Percentiles rank a stretch among this genome's conserved stretches.
These are phyloP conservation scores for Aegithalos caudatus DNA, from an alignment of 2,113 vertebrate genomes.

Conservation along the genomic window DNA sequence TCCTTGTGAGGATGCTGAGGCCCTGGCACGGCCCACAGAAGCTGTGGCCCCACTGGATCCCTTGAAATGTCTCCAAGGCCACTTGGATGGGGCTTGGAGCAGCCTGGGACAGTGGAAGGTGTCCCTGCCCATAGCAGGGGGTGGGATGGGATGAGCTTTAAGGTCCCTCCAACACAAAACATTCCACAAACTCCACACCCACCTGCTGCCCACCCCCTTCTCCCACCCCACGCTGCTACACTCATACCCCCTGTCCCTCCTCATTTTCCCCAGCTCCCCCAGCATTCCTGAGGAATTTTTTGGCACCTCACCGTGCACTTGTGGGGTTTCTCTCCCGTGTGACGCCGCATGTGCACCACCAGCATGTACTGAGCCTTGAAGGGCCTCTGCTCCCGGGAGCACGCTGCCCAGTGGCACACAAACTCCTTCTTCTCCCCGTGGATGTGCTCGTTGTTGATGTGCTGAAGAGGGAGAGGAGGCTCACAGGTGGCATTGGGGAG, in stretches of 20 bases:
- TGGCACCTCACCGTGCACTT: conserved; percentile 91
- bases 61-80: neutral
- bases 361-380: conserved; percentile 99
- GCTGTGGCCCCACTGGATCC: neutral
- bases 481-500: neutral
- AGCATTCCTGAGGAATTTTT: conserved; percentile 79
- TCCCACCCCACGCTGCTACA: fast-evolving
- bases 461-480: conserved; percentile 69
- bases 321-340: conserved; percentile 97
- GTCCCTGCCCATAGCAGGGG: neutral
- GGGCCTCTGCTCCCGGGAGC: conserved; percentile 92
- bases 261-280: conserved; percentile 68
- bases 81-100: fast-evolving
- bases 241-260: neutral
- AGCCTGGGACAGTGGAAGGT: fast-evolving
- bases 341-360: conserved; percentile 97
- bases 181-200: neutral
- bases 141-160: neutral
- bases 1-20: neutral
- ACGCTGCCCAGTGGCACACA: conserved; percentile 95
- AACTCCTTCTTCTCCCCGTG: conserved; percentile 98
- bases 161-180: neutral
- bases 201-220: neutral
- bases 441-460: conserved; percentile 98
- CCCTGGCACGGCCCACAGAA: neutral